Percentiles rank a stretch among this genome's conserved stretches.
Conservation (phyloP, 2,888 invertebrate genomes). For the Agriopis leucophaearia region DNA sequence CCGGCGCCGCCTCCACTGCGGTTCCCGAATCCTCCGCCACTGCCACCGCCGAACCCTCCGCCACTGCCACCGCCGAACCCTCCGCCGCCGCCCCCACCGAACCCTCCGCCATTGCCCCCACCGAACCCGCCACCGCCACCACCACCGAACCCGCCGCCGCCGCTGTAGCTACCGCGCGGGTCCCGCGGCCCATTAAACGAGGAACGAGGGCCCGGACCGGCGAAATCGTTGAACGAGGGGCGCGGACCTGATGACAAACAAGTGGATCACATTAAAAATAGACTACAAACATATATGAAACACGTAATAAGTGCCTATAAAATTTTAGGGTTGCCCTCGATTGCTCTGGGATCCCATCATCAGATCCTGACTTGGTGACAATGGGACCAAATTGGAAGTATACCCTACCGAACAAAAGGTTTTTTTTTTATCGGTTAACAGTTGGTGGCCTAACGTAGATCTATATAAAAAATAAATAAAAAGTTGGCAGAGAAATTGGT, state of each 20-base stretch:
- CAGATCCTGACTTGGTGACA: no score
- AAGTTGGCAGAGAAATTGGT: no score
- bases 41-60: slow-evolving; percentile 49
- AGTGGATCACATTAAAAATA: no score
- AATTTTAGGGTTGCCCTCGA: no score
- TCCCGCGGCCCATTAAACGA: slow-evolving; percentile 57
- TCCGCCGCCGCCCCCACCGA: slow-evolving; percentile 43
- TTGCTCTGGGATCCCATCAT: no score
- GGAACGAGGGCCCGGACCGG: slow-evolving; percentile 66
- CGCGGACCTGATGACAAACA: slow-evolving; percentile 40
- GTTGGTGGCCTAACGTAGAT: no score
- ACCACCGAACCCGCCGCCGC: slow-evolving; percentile 53
- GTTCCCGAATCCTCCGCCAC: slow-evolving; percentile 50
- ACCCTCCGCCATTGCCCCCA: slow-evolving; percentile 48
- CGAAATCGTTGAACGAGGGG: slow-evolving; percentile 74
- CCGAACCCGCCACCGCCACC: slow-evolving; percentile 49
- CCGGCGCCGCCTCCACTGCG: slow-evolving; percentile 53
- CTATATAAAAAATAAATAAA: no score
- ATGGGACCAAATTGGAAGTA: no score
- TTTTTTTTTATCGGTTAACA: no score
- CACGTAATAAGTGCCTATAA: no score
- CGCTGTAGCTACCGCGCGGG: slow-evolving; percentile 58
- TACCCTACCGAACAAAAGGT: no score
- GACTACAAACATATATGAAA: no score
- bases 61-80: slow-evolving; percentile 50